Percentiles rank a stretch among this genome's conserved stretches.
Conservation (phyloP, 1,140 invertebrate species). For the Cyclina sinensis region DNA sequence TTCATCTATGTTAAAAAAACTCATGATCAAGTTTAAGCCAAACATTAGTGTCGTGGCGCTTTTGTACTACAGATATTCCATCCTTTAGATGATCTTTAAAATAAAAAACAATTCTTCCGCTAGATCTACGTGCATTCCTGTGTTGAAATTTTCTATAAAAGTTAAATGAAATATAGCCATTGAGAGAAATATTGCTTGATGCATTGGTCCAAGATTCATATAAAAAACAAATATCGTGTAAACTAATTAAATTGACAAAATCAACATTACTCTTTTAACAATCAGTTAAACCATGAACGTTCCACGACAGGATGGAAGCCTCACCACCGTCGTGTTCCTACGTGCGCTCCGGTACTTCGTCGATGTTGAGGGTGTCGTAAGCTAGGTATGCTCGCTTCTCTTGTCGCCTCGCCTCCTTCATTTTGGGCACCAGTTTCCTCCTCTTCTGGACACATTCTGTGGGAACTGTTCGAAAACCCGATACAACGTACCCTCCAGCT, state of each 20-base stretch:
- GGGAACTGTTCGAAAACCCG: background rate
- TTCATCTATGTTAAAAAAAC: too few species aligned
- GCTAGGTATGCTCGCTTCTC: background rate
- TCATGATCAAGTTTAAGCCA: background rate
- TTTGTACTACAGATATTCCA: background rate
- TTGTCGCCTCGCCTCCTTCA: background rate
- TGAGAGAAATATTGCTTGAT: background rate
- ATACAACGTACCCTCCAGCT: background rate
- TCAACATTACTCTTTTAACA: background rate
- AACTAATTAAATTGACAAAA: background rate
- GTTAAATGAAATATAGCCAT: too few species aligned
- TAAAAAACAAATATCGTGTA: background rate
- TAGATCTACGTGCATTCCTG: too few species aligned
- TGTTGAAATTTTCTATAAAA: too few species aligned
- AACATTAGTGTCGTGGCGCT: background rate
- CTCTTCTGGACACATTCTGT: background rate
- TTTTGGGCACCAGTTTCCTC: background rate
- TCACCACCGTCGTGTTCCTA: conserved; percentile 1
- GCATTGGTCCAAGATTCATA: background rate
- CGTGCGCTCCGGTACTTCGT: background rate
- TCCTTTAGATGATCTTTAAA: too few species aligned
- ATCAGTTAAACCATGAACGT: background rate
- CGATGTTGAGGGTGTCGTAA: background rate
- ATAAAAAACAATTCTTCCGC: background rate
- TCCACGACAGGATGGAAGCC: background rate